phyloP scores from a whole-genome alignment of 2,113 vertebrate genomes.

The Tursiops truncatus region DNA sequence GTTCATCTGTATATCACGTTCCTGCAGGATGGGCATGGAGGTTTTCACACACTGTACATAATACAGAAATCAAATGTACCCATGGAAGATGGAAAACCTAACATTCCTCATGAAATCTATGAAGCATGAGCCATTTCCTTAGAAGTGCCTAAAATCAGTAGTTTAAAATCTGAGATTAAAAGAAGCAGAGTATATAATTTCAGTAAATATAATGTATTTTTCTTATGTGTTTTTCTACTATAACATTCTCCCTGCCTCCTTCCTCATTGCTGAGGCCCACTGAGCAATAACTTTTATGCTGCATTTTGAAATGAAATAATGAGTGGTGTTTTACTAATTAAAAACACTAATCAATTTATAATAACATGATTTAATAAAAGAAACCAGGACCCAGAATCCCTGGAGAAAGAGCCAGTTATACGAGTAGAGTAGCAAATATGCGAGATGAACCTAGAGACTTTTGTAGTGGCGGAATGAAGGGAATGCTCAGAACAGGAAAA shows the following conservation, averaged over 20 bases:
- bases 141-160: not conserved
- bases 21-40: rapidly evolving
- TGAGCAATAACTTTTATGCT: not conserved
- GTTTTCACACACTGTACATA: not conserved
- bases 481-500: not conserved
- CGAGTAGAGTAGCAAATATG: too few species aligned
- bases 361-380: not conserved
- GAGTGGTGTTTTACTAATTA: not conserved
- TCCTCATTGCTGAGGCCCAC: not conserved
- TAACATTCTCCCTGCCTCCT: not conserved
- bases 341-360: not conserved
- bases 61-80: not conserved
- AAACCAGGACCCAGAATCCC: not conserved
- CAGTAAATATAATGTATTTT: not conserved
- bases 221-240: not conserved
- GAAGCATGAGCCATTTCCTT: not conserved
- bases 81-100: not conserved
- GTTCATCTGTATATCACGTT: rapidly evolving
- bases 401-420: not conserved
- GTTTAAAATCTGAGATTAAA: slow-evolving; percentile 3
- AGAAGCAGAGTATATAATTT: not conserved
- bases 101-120: not conserved
- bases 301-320: not conserved
- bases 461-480: not conserved
- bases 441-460: too few species aligned